Evolutionary conservation across 1,140 invertebrate species (phyloP).

Genomic region (Drosophila truncata): DNA sequence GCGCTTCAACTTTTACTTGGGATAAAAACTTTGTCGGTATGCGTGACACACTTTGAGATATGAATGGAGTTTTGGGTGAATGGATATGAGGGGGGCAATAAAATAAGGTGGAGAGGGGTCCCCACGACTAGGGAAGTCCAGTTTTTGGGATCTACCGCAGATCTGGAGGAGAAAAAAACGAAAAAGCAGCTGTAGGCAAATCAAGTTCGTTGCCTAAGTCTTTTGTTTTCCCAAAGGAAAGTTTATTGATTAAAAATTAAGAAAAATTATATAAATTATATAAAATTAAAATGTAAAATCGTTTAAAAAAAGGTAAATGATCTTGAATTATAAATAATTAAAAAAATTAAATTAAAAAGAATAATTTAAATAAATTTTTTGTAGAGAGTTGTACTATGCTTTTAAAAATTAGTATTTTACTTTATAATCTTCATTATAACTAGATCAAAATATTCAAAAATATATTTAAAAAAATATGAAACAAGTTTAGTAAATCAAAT

Average conservation of each 20-base stretch:
- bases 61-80: conserved; percentile 43
- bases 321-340: neutral
- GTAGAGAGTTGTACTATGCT: accelerated
- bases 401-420: neutral
- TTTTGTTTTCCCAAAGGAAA: conserved; percentile 38
- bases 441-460: neutral
- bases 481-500: too few relatives aligned
- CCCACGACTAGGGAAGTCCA: conserved; percentile 13
- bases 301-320: neutral
- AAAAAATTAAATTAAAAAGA: neutral
- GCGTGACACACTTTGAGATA: conserved; percentile 54
- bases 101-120: neutral
- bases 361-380: neutral
- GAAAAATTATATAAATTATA: neutral
- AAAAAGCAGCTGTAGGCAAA: neutral
- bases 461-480: too few relatives aligned
- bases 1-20: conserved; percentile 65
- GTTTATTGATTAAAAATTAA: neutral
- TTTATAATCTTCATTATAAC: neutral
- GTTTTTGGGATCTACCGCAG: conserved; percentile 19
- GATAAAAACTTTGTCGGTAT: conserved; percentile 31
- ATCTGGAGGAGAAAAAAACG: neutral
- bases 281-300: neutral
- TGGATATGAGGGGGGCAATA: conserved; percentile 8
- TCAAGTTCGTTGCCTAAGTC: conserved; percentile 78